These are phyloP conservation scores for Chrysomela aeneicollis DNA, from an alignment of 2,888 invertebrate genomes.

Conservation along the genomic window DNA sequence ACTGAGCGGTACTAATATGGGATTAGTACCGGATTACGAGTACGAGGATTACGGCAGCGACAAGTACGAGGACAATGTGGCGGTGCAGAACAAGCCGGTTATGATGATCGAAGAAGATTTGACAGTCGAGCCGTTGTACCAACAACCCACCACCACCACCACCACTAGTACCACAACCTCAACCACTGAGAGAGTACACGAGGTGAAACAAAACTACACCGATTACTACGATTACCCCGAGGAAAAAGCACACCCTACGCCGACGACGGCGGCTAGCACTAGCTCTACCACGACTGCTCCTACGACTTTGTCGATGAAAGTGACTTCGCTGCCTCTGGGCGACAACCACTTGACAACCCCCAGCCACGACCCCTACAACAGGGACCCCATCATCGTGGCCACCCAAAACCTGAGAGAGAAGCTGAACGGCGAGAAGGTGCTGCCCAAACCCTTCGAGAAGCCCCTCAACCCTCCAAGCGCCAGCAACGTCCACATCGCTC, in stretches of 20 bases:
- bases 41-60: conserved; percentile 54
- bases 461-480: conserved; percentile 63
- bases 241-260: no score
- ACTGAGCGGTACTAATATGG: conserved; percentile 49
- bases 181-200: conserved; percentile 16
- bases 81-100: conserved; percentile 50
- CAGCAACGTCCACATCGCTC: conserved; percentile 71
- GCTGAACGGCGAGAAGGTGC: conserved; percentile 58
- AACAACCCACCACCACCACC: conserved; percentile 8
- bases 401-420: conserved; percentile 59
- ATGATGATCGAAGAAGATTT: conserved; percentile 36
- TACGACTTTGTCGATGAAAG: conserved; percentile 45
- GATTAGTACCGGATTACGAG: conserved; percentile 51
- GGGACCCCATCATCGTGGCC: conserved; percentile 56
- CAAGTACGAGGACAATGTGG: conserved; percentile 51
- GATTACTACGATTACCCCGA: conserved; percentile 37
- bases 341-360: conserved; percentile 55
- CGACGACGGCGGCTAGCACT: conserved; percentile 23
- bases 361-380: conserved; percentile 37
- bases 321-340: conserved; percentile 60
- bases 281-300: conserved; percentile 39
- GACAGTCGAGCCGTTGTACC: conserved; percentile 40
- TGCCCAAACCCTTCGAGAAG: conserved; percentile 51
- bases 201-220: conserved; percentile 29
- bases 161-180: no score